Percentiles rank a stretch among this genome's conserved stretches.
Conservation (phyloP, 2,113 vertebrate genomes). For the Sakesphorus luctuosus region DNA sequence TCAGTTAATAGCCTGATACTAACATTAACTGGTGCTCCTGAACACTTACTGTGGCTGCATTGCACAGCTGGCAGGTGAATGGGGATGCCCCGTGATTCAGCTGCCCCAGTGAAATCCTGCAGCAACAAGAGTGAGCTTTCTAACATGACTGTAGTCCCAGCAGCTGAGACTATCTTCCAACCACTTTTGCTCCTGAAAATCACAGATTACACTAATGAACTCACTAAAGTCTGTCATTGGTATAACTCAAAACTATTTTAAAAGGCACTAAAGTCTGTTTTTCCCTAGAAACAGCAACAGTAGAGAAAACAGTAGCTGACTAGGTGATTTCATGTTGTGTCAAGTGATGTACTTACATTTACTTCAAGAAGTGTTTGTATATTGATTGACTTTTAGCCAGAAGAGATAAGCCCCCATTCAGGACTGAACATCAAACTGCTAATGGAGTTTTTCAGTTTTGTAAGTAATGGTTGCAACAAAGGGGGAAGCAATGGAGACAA, state of each 20-base stretch:
- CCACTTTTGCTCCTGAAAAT: accelerated
- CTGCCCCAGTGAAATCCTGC: neutral
- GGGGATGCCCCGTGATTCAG: neutral
- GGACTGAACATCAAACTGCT: neutral
- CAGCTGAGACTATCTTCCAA: neutral
- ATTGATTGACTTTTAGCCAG: neutral
- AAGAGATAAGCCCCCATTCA: neutral
- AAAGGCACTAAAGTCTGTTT: neutral
- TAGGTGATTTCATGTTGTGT: neutral
- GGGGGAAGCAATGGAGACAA: neutral
- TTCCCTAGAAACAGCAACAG: neutral
- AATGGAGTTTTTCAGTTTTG: neutral
- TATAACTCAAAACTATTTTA: neutral
- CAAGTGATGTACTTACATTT: neutral
- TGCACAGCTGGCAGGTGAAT: neutral
- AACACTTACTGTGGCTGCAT: neutral
- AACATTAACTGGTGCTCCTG: neutral
- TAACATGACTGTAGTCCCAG: neutral
- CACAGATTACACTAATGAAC: neutral
- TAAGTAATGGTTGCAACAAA: neutral
- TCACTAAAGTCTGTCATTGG: neutral
- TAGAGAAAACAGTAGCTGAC: neutral
- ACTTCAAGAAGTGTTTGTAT: neutral
- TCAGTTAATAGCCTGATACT: neutral
- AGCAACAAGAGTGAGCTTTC: neutral